A percentile compares a stretch with the other conserved stretches of the same genome.
These are phyloP conservation scores for Spodoptera exigua DNA, from an alignment of 2,888 invertebrate genomes.

Conservation along the genomic window DNA sequence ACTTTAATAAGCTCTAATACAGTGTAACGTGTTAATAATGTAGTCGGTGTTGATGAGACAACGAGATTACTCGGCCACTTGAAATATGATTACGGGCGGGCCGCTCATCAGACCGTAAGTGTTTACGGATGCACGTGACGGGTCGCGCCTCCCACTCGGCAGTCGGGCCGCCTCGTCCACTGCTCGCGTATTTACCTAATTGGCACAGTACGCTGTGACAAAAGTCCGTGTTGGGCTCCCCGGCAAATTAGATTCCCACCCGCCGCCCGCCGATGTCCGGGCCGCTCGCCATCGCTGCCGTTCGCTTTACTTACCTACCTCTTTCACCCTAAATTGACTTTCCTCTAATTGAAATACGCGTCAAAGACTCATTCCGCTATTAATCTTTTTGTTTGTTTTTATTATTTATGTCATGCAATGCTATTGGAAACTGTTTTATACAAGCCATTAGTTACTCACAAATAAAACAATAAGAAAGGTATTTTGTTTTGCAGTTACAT, in stretches of 20 bases:
- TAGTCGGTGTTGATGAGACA: constrained; percentile 71
- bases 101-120: constrained; percentile 77
- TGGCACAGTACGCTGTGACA: constrained; percentile 82
- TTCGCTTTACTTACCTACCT: constrained; percentile 83
- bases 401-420: constrained; percentile 31
- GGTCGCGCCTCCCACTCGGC: constrained; percentile 53
- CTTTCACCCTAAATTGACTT: constrained; percentile 85
- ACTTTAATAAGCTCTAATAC: constrained; percentile 64
- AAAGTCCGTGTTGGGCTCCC: constrained; percentile 77
- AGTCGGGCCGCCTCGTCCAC: constrained; percentile 56
- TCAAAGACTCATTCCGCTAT: constrained; percentile 68
- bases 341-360: constrained; percentile 80
- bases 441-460: background rate
- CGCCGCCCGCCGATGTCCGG: constrained; percentile 53
- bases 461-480: constrained; percentile 1
- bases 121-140: constrained; percentile 81
- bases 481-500: too few species aligned
- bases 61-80: constrained; percentile 71
- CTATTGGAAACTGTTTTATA: constrained; percentile 19
- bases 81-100: constrained; percentile 79
- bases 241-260: constrained; percentile 83
- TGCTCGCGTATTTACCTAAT: constrained; percentile 84
- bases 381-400: constrained; percentile 64
- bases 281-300: constrained; percentile 56
- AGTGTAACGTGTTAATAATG: constrained; percentile 70